phyloP scores from a whole-genome alignment of 1,140 invertebrate genomes.

The Drosophila equinoxialis region DNA sequence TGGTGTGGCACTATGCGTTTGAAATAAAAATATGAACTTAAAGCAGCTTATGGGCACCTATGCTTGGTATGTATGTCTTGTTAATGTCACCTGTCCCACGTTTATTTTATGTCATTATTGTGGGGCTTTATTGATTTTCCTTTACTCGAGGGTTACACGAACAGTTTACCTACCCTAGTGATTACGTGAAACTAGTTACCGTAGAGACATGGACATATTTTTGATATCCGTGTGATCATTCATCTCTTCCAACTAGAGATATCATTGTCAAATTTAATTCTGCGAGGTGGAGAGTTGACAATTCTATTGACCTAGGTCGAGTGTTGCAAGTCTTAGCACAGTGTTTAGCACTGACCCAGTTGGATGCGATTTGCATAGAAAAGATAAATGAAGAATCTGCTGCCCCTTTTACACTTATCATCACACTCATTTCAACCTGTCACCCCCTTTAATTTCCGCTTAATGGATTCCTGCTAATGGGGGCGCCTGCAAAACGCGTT shows the following conservation, averaged over 20 bases:
- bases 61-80: constrained; percentile 27
- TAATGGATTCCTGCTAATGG: constrained; percentile 13
- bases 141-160: neutral
- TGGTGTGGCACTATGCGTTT: neutral
- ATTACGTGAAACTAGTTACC: neutral
- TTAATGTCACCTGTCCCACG: constrained; percentile 49
- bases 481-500: constrained; percentile 42
- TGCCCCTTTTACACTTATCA: neutral
- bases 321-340: neutral
- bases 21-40: constrained; percentile 29
- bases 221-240: too few species aligned
- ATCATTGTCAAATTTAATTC: too few species aligned
- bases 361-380: neutral
- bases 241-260: too few species aligned
- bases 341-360: neutral
- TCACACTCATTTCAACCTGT: neutral
- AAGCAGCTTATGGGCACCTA: constrained; percentile 46
- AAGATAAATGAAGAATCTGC: neutral
- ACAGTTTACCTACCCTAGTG: neutral
- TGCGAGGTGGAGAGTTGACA: too few species aligned
- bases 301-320: neutral
- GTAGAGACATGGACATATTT: neutral
- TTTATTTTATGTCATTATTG: constrained; percentile 34
- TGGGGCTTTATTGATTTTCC: constrained; percentile 74
- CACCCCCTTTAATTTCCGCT: constrained; percentile 9